Evolutionary conservation across 2,888 invertebrate genomes (phyloP), one percentile per base, ranked within the genome.

Genomic region (Tipula lateralis): DNA sequence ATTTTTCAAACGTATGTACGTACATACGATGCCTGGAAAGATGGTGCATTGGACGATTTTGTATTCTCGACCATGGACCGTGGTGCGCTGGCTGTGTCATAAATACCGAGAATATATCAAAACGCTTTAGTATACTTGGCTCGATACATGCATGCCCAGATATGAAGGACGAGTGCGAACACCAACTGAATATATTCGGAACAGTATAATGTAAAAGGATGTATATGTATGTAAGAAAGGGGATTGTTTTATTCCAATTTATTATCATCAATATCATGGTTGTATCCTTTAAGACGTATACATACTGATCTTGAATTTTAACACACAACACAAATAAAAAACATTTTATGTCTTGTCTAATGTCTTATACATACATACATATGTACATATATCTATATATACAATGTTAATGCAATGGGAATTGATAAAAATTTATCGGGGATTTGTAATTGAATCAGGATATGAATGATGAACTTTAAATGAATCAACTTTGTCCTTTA

Each of bases 301-400:
- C 50, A 66, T 24, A 66, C 66, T 66, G 66, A 66, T 66, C 66
- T 66, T 66, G 24, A 66, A 24, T 66, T 66, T 66, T 66, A 66
- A 66, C 66, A 66, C 66, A 66, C 13, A 66, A 66, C 66, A 66
- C 66, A 66, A 66, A 66, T 66, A 66, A 66, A 50, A 66, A 66
- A 12, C 2, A 12, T 66, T 24, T 24, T 24, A 9, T 66, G 66
- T 1, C 66, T 24, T 66, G 19, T 66, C 24, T 66, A 24, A 66
- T 66, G 9, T 9, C 9, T 66, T 24, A 24, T 24, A 24, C 16
- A 16, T n/a, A 32, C 6, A 39, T 39, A 44, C 44, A n/a, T 44
- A 44, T 6, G 39, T 39, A 12, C 2, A 0, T 39, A 12, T 39
- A 39, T 6, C 1, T 12, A 12, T 44, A 44, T 44, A 32, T 32